phyloP scores from a whole-genome alignment of 2,113 vertebrate genomes.

The Struthidea cinerea region DNA sequence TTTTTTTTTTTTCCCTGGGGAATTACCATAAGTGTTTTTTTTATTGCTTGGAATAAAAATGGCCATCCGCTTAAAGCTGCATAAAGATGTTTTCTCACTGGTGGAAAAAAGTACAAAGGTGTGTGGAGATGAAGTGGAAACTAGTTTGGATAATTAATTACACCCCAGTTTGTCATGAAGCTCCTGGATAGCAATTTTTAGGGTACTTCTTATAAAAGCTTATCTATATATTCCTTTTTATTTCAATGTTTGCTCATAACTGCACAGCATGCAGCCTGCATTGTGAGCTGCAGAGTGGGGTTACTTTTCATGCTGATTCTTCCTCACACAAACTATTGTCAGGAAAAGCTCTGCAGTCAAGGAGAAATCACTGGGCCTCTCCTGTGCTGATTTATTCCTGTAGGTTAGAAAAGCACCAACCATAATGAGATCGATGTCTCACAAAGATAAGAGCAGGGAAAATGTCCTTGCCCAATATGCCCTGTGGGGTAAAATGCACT shows the following conservation, averaged over 20 bases:
- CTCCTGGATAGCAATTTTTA: background rate
- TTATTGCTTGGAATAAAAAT: constrained; percentile 19
- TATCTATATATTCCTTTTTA: background rate
- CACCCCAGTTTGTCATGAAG: background rate
- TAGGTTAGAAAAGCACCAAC: background rate
- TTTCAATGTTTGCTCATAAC: background rate
- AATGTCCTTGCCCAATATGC: background rate
- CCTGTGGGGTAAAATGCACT: background rate
- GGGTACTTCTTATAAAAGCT: background rate
- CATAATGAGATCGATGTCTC: background rate
- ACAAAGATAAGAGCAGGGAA: background rate
- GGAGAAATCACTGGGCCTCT: background rate
- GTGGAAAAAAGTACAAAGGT: background rate
- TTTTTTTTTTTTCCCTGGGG: background rate
- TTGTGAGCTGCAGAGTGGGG: background rate
- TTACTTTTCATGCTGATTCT: background rate
- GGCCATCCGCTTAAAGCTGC: background rate
- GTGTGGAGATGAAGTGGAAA: background rate
- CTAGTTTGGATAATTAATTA: background rate
- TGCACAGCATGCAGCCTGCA: background rate
- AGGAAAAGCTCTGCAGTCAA: background rate
- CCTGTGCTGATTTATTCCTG: background rate
- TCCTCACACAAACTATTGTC: background rate
- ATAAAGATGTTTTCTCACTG: background rate
- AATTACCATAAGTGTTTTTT: background rate